phyloP scores from a whole-genome alignment of 2,888 invertebrate species.

The Muschampia staudingeri region DNA sequence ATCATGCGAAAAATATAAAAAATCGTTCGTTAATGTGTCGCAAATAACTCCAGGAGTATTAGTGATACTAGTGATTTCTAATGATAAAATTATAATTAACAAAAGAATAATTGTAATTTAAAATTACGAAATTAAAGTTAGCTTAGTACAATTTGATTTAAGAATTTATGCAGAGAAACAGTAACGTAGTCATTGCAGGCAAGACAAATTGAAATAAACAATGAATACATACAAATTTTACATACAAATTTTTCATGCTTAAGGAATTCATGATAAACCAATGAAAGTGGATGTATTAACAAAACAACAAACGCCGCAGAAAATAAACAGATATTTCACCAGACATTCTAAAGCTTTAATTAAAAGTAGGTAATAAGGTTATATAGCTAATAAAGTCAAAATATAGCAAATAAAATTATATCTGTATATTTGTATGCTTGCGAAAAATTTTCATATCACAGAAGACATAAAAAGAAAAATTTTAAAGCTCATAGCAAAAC shows the following conservation, averaged over 20 bases:
- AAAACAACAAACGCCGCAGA: conserved; percentile 61
- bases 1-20: conserved; percentile 38
- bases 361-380: background rate
- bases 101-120: conserved; percentile 1
- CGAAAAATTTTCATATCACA: conserved; percentile 64
- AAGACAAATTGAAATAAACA: conserved; percentile 34
- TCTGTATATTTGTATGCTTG: conserved; percentile 71
- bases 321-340: conserved; percentile 59
- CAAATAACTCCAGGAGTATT: background rate
- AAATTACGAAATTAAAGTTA: conserved; percentile 8
- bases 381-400: background rate
- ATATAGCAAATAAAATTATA: conserved; percentile 42
- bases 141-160: conserved; percentile 7
- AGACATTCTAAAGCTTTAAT: background rate
- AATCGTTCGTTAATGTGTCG: conserved; percentile 38
- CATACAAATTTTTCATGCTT: conserved; percentile 28
- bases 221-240: conserved; percentile 26
- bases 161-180: conserved; percentile 33
- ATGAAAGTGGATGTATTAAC: conserved; percentile 62
- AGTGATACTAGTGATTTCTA: conserved; percentile 38
- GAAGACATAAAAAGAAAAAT: conserved; percentile 69
- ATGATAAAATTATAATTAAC: background rate
- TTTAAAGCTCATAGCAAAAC: conserved; percentile 75
- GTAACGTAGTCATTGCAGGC: conserved; percentile 33
- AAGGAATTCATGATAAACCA: conserved; percentile 58